A percentile compares a stretch with the other conserved stretches of the same genome.
Conservation (phyloP, 2,113 vertebrate genomes). For the Benitochromis conjunctus region DNA sequence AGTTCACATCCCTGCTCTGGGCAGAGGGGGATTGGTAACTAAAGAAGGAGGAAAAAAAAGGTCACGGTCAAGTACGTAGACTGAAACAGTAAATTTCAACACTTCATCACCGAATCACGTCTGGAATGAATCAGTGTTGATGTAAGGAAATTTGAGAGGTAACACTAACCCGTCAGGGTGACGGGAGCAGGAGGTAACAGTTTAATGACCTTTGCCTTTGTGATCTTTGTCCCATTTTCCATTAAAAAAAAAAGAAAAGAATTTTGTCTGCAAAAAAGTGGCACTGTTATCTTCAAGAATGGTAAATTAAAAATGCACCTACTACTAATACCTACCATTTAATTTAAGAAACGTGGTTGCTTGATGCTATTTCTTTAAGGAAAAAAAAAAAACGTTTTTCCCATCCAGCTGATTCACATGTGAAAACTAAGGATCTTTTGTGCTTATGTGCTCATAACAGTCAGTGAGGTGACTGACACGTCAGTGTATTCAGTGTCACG, state of each 20-base stretch:
- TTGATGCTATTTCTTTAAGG: neutral
- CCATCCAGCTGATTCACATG: neutral
- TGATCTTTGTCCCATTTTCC: neutral
- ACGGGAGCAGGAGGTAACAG: neutral
- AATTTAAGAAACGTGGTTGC: neutral
- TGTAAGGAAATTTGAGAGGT: neutral
- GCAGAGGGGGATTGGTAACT: neutral
- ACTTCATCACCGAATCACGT: constrained; percentile 3
- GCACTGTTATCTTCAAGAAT: neutral
- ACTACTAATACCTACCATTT: neutral
- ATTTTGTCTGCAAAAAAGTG: neutral
- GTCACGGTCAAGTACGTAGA: neutral
- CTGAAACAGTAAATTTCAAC: neutral
- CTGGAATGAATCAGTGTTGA: neutral
- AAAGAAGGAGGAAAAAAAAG: constrained; percentile 4
- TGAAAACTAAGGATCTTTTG: neutral
- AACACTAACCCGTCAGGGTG: neutral
- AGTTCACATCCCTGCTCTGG: neutral
- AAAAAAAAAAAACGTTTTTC: neutral
- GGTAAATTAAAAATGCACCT: neutral
- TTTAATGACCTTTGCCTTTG: neutral
- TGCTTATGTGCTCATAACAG: neutral
- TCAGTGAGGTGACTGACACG: neutral
- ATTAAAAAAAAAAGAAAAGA: neutral
- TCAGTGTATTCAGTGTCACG: neutral